Percentiles rank a stretch among this genome's conserved stretches.
phyloP scores from a whole-genome alignment of 1,140 invertebrate species.

The Asobara japonica region DNA sequence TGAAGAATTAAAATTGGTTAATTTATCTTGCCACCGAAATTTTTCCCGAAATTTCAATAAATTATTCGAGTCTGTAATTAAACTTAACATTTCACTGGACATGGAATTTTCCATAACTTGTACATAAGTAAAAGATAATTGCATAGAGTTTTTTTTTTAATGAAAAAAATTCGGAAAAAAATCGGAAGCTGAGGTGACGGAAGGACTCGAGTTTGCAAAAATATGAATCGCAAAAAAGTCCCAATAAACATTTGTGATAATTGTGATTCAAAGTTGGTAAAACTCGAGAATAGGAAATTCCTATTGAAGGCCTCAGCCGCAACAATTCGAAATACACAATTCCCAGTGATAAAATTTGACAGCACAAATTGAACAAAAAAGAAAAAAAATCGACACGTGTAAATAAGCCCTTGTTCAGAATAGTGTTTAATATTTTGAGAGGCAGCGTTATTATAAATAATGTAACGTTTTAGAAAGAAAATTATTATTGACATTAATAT shows the following conservation, averaged over 20 bases:
- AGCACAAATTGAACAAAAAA: neutral
- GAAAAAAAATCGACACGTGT: conserved; percentile 3
- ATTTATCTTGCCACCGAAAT: too few species aligned
- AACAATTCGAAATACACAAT: neutral
- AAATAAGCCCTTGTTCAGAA: conserved; percentile 25
- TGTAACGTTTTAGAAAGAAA: conserved; percentile 19
- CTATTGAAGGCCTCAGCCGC: neutral
- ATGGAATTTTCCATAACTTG: neutral
- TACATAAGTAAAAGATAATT: neutral
- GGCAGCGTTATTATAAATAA: conserved; percentile 31
- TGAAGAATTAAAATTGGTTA: too few species aligned
- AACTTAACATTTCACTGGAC: too few species aligned
- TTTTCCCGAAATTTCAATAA: too few species aligned
- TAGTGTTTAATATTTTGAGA: conserved; percentile 2
- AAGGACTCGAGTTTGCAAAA: conserved; percentile 22
- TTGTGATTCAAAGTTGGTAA: neutral
- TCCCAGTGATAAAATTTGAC: neutral
- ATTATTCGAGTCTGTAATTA: neutral
- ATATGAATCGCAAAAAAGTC: neutral
- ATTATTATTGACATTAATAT: conserved; percentile 24
- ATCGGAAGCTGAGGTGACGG: conserved; percentile 4
- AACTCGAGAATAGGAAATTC: conserved; percentile 14
- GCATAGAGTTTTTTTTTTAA: neutral
- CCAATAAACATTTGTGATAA: neutral
- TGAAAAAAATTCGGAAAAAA: conserved; percentile 12